Conservation (phyloP, 2,888 invertebrate genomes). For the Sipha maydis region DNA sequence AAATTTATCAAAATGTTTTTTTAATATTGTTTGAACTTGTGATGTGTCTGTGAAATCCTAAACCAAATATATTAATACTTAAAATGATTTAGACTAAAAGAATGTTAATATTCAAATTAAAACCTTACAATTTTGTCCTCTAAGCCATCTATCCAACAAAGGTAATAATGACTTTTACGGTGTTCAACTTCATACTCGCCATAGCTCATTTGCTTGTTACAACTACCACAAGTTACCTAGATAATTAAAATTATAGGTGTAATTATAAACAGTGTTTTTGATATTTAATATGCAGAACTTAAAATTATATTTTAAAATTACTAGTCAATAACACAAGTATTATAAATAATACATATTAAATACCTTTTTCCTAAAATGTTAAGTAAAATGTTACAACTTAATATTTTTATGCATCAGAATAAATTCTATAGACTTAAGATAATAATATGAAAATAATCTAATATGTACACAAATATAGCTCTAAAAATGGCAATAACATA, state of each 20-base stretch:
- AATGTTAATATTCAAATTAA: background rate
- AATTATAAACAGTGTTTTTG: background rate
- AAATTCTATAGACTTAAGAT: too few species aligned
- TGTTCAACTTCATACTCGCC: conserved; percentile 56
- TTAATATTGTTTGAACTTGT: conserved; percentile 27
- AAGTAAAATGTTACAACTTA: background rate
- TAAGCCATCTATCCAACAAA: conserved; percentile 59
- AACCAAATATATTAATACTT: background rate
- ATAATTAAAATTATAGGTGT: background rate
- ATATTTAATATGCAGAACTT: too few species aligned
- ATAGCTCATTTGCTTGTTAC: conserved; percentile 56
- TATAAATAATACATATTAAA: background rate
- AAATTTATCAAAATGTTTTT: background rate
- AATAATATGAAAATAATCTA: too few species aligned
- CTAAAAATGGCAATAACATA: too few species aligned
- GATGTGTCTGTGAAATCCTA: conserved; percentile 25
- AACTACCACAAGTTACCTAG: conserved; percentile 62
- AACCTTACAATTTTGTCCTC: conserved; percentile 58
- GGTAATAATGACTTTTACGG: conserved; percentile 54
- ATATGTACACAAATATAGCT: too few species aligned
- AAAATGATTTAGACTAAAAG: background rate
- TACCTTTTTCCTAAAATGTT: background rate
- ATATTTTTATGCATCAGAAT: too few species aligned
- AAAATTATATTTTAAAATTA: background rate
- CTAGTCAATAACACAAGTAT: background rate